Evolutionary conservation across 2,888 invertebrate species (phyloP).

Genomic region (Drosophila setosimentum): DNA sequence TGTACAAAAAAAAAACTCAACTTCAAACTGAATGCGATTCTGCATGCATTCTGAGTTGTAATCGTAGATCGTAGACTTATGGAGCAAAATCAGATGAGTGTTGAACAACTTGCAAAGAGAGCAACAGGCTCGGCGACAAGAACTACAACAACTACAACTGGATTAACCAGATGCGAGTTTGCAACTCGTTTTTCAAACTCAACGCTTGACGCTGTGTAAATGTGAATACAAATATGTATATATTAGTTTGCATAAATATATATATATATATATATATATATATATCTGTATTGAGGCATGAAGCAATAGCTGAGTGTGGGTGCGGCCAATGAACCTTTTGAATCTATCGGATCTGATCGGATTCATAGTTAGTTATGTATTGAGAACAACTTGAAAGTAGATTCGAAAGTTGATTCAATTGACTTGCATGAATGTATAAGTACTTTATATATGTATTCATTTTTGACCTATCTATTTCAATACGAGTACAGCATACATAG

Average conservation of each 20-base stretch:
- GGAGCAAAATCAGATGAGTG: background rate
- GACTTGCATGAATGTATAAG: constrained; percentile 1
- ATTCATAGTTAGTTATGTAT: constrained; percentile 24
- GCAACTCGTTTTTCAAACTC: constrained; percentile 54
- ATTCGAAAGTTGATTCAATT: constrained; percentile 30
- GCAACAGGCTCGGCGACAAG: background rate
- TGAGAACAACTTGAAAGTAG: constrained; percentile 26
- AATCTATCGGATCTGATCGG: constrained; percentile 17
- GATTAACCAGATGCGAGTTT: constrained; percentile 62
- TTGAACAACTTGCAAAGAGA: background rate
- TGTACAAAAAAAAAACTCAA: background rate
- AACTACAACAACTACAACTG: constrained; percentile 47
- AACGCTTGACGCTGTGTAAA: background rate
- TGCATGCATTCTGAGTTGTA: constrained; percentile 6
- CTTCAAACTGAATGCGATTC: constrained; percentile 11
- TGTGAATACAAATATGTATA: background rate
- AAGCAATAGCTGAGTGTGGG: constrained; percentile 33
- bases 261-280: constrained; percentile 8
- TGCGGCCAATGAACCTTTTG: constrained; percentile 62
- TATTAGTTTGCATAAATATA: background rate
- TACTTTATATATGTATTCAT: background rate
- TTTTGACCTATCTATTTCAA: background rate
- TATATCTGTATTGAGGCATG: constrained; percentile 49
- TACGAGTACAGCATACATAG: background rate
- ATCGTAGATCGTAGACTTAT: constrained; percentile 3